Base-by-base conservation (phyloP, 2,888 invertebrate species). In the Macrosoma leucophasiata region DNA sequence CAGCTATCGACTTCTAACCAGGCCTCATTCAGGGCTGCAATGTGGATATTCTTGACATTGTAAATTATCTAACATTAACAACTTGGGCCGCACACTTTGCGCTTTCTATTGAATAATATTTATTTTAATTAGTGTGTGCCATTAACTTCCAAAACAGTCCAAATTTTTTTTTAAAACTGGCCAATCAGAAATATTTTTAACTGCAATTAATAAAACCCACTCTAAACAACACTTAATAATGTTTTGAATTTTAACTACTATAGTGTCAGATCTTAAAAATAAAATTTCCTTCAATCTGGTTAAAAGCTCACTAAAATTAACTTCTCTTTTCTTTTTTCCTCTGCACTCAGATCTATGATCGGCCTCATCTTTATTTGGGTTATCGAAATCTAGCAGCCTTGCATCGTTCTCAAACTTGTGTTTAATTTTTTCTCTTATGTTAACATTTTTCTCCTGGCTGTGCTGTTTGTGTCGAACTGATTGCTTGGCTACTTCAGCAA, bases 51-150 rank as follows among this genome's bases (percentile, higher is more conserved):
- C 34, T 27, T 27, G 29, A 19, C 13, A 26, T 13, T 37, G 28
- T 13, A 37, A 20, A 13, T 10, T 1, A 11, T 37, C 39, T 20
- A 46, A 39, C 25, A 27, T 23, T 4, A 8, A 1, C 25, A 30
- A 11, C 27, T 46, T 46, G 6, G 41, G 39, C n/a, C 11, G 29
- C 4, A 46, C 8, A 21, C 42, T 42, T 25, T 39, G 46, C 15
- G 42, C 24, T 20, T 46, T 46, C 43, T 43, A 43, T 11, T 46
- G 46, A 6, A 25, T 18, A 15, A 41, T 36, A 10, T 41, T 21
- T 19, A 39, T 18, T 3, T 20, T 9, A 27, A 6, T 19, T 19
- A 24, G 6, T 9, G 13, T 31, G 13, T n/a, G n/a, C 15, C 11
- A 13, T 9, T 10, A 12, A 21, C 15, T 11, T 5, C 20, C 32